These are phyloP conservation scores for Leistus spinibarbis DNA, from an alignment of 2,888 invertebrate species.

Conservation along the genomic window DNA sequence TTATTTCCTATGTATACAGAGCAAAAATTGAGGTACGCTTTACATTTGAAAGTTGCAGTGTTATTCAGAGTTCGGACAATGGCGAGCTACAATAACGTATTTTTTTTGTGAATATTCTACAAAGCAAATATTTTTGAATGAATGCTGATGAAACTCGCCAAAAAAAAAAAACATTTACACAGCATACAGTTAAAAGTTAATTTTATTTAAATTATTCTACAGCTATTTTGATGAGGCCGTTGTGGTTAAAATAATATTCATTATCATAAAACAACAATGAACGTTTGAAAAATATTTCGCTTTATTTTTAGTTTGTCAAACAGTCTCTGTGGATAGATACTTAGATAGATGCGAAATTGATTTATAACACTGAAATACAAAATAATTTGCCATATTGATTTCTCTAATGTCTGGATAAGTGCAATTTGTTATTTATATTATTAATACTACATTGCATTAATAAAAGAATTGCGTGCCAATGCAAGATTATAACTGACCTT, in stretches of 20 bases:
- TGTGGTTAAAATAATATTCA: neutral
- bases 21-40: slow-evolving; percentile 10
- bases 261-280: neutral
- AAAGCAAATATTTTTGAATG: slow-evolving; percentile 36
- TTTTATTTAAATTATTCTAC: neutral
- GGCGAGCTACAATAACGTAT: slow-evolving; percentile 25
- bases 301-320: neutral
- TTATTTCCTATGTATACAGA: slow-evolving; percentile 3
- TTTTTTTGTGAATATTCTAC: slow-evolving; percentile 25
- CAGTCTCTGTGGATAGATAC: no score
- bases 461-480: no score
- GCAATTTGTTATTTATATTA: no score
- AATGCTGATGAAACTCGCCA: slow-evolving; percentile 20
- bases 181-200: neutral
- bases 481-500: no score
- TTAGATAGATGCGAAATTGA: no score
- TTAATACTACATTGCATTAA: no score
- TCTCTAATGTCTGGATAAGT: no score
- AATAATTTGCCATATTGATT: no score
- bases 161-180: neutral
- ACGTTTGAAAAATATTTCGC: neutral
- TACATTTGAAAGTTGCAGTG: slow-evolving; percentile 30
- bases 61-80: slow-evolving; percentile 35
- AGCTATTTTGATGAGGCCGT: neutral
- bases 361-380: no score